Conservation (phyloP, 2,797 vertebrate species). For the Alectoris magna region DNA sequence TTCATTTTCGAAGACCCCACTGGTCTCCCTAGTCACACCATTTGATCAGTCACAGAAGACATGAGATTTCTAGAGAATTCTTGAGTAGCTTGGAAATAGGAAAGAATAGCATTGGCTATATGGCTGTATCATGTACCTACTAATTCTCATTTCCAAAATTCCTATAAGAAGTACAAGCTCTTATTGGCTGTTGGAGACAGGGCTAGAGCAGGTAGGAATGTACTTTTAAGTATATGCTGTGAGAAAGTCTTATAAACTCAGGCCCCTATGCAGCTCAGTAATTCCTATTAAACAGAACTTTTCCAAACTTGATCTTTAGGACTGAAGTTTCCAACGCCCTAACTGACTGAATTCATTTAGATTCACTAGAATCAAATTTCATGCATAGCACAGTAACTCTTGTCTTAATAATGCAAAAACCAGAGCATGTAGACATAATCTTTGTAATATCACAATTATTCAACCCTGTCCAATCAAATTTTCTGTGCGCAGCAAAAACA, state of each 20-base stretch:
- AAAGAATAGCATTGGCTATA: neutral
- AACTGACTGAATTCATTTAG: neutral
- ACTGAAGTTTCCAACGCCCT: rapidly evolving
- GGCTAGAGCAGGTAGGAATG: neutral
- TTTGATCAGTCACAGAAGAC: neutral
- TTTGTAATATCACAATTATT: rapidly evolving
- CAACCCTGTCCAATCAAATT: neutral
- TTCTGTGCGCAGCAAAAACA: neutral
- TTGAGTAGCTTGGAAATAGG: neutral
- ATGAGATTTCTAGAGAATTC: neutral
- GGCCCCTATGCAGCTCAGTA: neutral
- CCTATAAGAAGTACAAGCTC: neutral
- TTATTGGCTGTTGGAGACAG: neutral
- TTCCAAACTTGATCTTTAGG: neutral
- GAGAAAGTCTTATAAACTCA: neutral
- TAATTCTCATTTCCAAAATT: neutral
- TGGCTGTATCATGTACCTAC: too few relatives aligned
- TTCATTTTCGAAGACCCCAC: neutral
- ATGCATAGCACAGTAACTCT: rapidly evolving
- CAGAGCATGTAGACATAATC: rapidly evolving
- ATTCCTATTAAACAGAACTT: neutral
- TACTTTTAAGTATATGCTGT: neutral
- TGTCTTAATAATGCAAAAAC: neutral
- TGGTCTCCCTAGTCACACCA: neutral
- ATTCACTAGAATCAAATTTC: neutral